Evolutionary conservation across 2,797 vertebrate species (phyloP).

Genomic region (Myotis pilosus): DNA sequence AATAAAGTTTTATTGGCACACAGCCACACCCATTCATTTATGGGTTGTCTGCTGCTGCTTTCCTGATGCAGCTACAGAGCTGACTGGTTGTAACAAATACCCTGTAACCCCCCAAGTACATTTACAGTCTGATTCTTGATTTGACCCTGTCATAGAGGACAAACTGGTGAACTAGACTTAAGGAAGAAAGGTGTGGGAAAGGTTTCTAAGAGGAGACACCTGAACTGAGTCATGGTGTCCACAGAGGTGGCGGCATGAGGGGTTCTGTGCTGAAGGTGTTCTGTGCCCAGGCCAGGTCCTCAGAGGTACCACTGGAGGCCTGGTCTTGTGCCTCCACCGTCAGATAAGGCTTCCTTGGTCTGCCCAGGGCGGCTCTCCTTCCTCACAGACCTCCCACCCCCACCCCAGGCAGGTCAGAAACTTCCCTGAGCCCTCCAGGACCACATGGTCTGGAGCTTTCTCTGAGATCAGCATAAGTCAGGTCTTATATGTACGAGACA

Average conservation of each 20-base stretch:
- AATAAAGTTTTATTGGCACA: slow-evolving; percentile 16
- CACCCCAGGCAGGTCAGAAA: not conserved
- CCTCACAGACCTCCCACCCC: not conserved
- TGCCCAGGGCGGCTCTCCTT: not conserved
- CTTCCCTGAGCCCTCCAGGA: not conserved
- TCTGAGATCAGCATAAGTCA: not conserved
- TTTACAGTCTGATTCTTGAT: not conserved
- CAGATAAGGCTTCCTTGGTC: not conserved
- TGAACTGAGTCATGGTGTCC: not conserved
- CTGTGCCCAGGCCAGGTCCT: no score
- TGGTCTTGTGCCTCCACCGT: not conserved
- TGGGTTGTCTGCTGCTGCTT: not conserved
- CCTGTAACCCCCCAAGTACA: fast-evolving
- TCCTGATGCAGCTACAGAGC: fast-evolving
- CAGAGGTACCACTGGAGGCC: not conserved
- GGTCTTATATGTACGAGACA: not conserved
- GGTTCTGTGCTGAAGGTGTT: no score
- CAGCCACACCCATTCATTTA: not conserved
- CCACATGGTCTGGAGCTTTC: not conserved
- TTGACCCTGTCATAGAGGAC: not conserved
- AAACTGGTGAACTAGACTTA: not conserved
- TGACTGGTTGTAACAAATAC: not conserved
- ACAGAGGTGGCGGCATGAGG: not conserved
- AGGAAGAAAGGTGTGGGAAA: not conserved
- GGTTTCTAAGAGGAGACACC: not conserved